Percentiles rank a stretch among this genome's conserved stretches.
These are phyloP conservation scores for Pangasius larnaudii DNA, from an alignment of 2,797 vertebrate genomes.

Conservation along the genomic window DNA sequence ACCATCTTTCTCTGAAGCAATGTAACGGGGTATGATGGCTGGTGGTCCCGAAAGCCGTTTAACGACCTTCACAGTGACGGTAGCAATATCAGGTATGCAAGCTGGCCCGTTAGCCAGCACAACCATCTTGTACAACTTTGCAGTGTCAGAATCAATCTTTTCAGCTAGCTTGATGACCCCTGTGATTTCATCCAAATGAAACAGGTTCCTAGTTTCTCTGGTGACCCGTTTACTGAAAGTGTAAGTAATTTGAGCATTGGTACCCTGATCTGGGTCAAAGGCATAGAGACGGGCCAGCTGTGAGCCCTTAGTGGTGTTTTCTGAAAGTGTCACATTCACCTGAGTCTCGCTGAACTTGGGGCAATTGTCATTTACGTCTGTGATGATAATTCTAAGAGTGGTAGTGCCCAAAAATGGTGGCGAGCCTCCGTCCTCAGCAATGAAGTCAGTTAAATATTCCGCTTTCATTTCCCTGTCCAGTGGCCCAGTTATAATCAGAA, in stretches of 20 bases:
- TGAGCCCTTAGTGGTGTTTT: constrained; percentile 86
- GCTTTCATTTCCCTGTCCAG: constrained; percentile 89
- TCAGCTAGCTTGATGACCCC: constrained; percentile 84
- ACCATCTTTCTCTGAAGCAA: constrained; percentile 88
- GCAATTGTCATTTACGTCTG: constrained; percentile 96
- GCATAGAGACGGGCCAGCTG: constrained; percentile 83
- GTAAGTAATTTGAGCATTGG: constrained; percentile 91
- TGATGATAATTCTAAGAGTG: constrained; percentile 89
- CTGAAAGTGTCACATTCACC: constrained; percentile 86
- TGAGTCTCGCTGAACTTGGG: constrained; percentile 87
- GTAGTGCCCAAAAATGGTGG: constrained; percentile 89
- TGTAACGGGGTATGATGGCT: constrained; percentile 86
- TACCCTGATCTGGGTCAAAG: constrained; percentile 88
- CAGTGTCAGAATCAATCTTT: constrained; percentile 80
- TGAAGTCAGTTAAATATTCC: constrained; percentile 90
- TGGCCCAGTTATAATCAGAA: constrained; percentile 88
- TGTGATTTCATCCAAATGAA: constrained; percentile 85
- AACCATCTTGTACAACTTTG: constrained; percentile 85
- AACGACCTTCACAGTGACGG: constrained; percentile 82
- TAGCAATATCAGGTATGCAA: constrained; percentile 93
- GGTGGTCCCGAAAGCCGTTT: constrained; percentile 88
- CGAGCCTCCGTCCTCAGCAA: constrained; percentile 92
- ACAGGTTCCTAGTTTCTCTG: constrained; percentile 83
- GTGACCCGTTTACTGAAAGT: constrained; percentile 93
- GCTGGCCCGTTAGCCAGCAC: constrained; percentile 89